Conservation (phyloP, 1,140 invertebrate genomes). For the Pseudomyrmex flavicornis region DNA sequence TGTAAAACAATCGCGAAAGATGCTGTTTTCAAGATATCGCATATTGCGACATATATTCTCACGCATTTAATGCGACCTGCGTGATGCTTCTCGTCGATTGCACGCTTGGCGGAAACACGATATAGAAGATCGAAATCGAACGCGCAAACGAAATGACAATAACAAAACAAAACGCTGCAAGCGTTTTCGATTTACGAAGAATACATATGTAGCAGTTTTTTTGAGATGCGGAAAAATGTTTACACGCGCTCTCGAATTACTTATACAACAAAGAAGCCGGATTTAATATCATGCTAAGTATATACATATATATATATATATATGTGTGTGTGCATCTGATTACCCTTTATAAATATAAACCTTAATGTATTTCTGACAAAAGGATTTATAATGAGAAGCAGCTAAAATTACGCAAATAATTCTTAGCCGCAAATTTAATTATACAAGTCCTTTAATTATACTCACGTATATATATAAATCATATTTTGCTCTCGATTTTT, state of each 20-base stretch:
- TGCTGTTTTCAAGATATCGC: slow-evolving; percentile 38
- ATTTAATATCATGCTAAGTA: neutral
- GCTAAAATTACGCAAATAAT: slow-evolving; percentile 30
- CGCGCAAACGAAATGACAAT: slow-evolving; percentile 11
- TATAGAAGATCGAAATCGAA: slow-evolving; percentile 32
- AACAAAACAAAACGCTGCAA: neutral
- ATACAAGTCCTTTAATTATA: neutral
- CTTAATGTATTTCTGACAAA: slow-evolving; percentile 9
- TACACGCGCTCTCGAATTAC: no score
- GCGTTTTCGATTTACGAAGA: neutral
- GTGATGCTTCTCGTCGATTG: slow-evolving; percentile 47
- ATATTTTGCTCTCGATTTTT: no score
- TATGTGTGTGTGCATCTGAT: neutral
- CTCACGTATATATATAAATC: no score
- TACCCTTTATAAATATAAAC: neutral
- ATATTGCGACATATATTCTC: slow-evolving; percentile 6
- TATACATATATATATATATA: neutral
- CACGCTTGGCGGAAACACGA: slow-evolving; percentile 16
- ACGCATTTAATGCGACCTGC: slow-evolving; percentile 2
- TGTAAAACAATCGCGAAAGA: slow-evolving; percentile 16
- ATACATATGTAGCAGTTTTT: neutral
- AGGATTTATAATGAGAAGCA: slow-evolving; percentile 38
- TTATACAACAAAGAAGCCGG: no score
- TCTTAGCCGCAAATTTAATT: slow-evolving; percentile 29
- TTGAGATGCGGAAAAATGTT: no score